These are phyloP conservation scores for Drosophila sproati DNA, from an alignment of 1,140 invertebrate species.

Conservation along the genomic window DNA sequence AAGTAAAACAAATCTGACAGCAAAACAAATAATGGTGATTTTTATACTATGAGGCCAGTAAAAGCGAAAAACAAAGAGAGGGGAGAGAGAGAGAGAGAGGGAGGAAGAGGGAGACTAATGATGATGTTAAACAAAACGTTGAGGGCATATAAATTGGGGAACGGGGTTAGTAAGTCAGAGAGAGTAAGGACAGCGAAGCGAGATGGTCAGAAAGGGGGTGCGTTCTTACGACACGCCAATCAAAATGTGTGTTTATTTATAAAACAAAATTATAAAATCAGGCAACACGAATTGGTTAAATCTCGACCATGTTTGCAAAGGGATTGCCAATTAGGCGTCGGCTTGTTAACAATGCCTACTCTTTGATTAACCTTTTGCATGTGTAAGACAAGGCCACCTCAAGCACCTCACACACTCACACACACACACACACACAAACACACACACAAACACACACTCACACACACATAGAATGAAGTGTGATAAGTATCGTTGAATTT, in stretches of 20 bases:
- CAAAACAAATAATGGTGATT: slow-evolving; percentile 73
- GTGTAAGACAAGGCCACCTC: slow-evolving; percentile 43
- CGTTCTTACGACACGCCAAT: slow-evolving; percentile 62
- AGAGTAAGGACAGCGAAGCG: slow-evolving; percentile 10
- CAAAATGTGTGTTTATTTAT: slow-evolving; percentile 75
- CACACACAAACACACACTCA: neutral
- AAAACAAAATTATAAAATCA: slow-evolving; percentile 63
- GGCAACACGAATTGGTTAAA: slow-evolving; percentile 25
- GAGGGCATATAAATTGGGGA: slow-evolving; percentile 21
- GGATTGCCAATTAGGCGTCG: slow-evolving; percentile 51
- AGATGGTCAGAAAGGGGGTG: neutral
- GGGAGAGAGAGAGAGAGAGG: neutral
- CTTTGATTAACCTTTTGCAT: slow-evolving; percentile 58
- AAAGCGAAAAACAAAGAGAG: neutral
- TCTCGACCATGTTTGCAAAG: slow-evolving; percentile 6
- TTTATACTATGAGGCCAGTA: slow-evolving; percentile 46
- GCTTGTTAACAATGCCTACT: slow-evolving; percentile 66
- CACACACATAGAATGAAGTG: slow-evolving; percentile 4
- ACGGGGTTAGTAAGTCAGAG: slow-evolving; percentile 54
- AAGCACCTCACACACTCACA: slow-evolving; percentile 36
- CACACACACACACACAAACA: slow-evolving; percentile 8
- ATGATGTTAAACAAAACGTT: slow-evolving; percentile 59
- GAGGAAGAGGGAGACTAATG: slow-evolving; percentile 49
- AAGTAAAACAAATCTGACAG: slow-evolving; percentile 76
- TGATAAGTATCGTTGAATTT: slow-evolving; percentile 25